phyloP scores from a whole-genome alignment of 2,888 invertebrate species.

The Noctua janthe region DNA sequence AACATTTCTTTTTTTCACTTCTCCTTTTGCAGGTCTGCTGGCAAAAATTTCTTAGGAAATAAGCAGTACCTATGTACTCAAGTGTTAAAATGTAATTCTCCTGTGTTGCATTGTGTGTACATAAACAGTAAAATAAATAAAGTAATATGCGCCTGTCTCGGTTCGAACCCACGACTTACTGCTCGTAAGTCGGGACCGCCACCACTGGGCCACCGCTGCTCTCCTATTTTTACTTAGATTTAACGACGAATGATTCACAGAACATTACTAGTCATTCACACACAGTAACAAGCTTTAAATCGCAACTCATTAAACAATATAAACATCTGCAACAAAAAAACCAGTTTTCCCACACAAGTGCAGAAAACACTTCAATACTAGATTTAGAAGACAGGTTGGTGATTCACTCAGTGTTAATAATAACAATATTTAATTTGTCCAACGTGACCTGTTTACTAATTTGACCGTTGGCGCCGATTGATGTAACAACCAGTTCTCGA shows the following conservation, averaged over 20 bases:
- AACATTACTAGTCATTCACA: background rate
- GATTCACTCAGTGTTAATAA: conserved; percentile 54
- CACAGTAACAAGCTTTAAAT: background rate
- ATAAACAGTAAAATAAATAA: too few species aligned
- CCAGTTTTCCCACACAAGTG: background rate
- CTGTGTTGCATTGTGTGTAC: too few species aligned
- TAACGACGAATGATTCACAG: background rate
- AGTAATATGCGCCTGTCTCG: too few species aligned
- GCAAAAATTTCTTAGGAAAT: too few species aligned
- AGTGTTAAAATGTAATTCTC: too few species aligned
- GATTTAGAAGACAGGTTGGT: conserved; percentile 45
- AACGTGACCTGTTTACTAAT: conserved; percentile 60
- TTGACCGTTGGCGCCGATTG: conserved; percentile 38
- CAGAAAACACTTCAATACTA: conserved; percentile 32
- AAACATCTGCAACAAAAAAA: conserved; percentile 1
- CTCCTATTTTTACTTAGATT: background rate
- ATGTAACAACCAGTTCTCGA: conserved; percentile 53
- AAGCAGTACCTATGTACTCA: too few species aligned
- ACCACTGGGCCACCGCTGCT: too few species aligned
- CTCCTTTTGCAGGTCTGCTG: too few species aligned
- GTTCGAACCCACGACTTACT: too few species aligned
- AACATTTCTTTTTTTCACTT: too few species aligned
- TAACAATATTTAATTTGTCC: conserved; percentile 45
- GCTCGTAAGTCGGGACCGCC: too few species aligned
- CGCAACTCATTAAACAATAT: background rate